Percentiles rank a stretch among this genome's conserved stretches.
These are phyloP conservation scores for Hycleus phaleratus DNA, from an alignment of 1,140 invertebrate species.

Conservation along the genomic window DNA sequence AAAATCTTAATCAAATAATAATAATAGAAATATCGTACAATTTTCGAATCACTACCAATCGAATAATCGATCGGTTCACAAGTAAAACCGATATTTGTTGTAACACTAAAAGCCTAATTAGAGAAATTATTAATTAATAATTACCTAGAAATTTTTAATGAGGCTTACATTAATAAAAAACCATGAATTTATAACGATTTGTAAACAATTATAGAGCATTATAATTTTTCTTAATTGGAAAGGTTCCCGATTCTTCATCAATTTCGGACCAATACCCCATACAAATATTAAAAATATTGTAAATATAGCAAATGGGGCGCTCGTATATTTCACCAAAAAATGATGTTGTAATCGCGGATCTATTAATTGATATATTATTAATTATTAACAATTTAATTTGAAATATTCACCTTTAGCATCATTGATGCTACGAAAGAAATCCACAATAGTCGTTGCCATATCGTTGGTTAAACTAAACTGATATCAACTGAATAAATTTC, in stretches of 20 bases:
- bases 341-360: slow-evolving; percentile 56
- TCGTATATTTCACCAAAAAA: slow-evolving; percentile 54
- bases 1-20: slow-evolving; percentile 1
- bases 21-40: not conserved
- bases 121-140: not conserved
- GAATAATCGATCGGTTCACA: slow-evolving; percentile 1
- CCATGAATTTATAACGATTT: slow-evolving; percentile 58
- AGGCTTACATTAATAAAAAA: slow-evolving; percentile 54
- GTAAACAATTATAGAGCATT: slow-evolving; percentile 65
- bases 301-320: slow-evolving; percentile 49
- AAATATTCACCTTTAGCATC: too few species aligned
- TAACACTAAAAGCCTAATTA: not conserved
- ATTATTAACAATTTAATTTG: too few species aligned
- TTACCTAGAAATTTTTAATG: not conserved
- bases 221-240: slow-evolving; percentile 63
- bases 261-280: slow-evolving; percentile 57
- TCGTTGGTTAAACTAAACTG: too few species aligned
- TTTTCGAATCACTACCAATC: not conserved
- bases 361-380: slow-evolving; percentile 27
- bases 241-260: slow-evolving; percentile 65
- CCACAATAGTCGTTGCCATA: too few species aligned
- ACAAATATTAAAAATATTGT: slow-evolving; percentile 60
- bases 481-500: too few species aligned
- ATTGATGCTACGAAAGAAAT: too few species aligned
- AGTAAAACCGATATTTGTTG: not conserved